Conservation (phyloP, 2,113 vertebrate species). For the Brachyhypopomus gauderio region DNA sequence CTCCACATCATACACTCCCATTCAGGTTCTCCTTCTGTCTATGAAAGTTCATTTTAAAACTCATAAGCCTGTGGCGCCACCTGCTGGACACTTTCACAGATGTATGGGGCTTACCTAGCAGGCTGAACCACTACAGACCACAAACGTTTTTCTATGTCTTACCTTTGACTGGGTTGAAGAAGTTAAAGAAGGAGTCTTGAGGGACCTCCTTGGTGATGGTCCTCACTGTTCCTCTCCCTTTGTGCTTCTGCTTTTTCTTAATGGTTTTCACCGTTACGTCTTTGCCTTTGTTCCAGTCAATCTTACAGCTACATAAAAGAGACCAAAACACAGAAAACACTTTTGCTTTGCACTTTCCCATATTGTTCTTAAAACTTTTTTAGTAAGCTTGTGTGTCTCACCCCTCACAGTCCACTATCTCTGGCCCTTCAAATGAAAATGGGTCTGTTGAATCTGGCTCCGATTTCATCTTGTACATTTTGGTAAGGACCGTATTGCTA, state of each 20-base stretch:
- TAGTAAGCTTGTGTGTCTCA: slow-evolving; percentile 69
- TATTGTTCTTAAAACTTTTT: too few species aligned
- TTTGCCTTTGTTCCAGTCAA: slow-evolving; percentile 97
- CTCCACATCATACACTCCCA: background rate
- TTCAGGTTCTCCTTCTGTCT: too few species aligned
- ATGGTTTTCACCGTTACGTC: slow-evolving; percentile 96
- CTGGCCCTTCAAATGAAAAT: slow-evolving; percentile 96
- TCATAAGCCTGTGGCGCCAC: slow-evolving; percentile 55
- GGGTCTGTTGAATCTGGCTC: slow-evolving; percentile 90
- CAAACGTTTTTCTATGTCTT: slow-evolving; percentile 23
- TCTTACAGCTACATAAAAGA: slow-evolving; percentile 80
- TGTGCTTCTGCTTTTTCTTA: slow-evolving; percentile 99
- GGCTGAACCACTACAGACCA: too few species aligned
- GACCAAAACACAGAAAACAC: background rate
- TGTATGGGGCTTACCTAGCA: too few species aligned
- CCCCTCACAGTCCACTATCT: slow-evolving; percentile 97
- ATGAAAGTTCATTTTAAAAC: background rate
- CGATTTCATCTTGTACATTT: slow-evolving; percentile 97
- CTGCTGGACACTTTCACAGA: slow-evolving; percentile 57
- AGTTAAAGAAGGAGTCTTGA: slow-evolving; percentile 98
- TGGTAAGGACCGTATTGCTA: slow-evolving; percentile 89
- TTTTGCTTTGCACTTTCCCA: background rate
- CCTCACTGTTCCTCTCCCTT: slow-evolving; percentile 92
- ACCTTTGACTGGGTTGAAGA: slow-evolving; percentile 96
- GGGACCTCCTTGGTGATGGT: slow-evolving; percentile 95